Evolutionary conservation across 2,888 invertebrate species (phyloP).

Genomic region (Xanthorhoe spadicearia): DNA sequence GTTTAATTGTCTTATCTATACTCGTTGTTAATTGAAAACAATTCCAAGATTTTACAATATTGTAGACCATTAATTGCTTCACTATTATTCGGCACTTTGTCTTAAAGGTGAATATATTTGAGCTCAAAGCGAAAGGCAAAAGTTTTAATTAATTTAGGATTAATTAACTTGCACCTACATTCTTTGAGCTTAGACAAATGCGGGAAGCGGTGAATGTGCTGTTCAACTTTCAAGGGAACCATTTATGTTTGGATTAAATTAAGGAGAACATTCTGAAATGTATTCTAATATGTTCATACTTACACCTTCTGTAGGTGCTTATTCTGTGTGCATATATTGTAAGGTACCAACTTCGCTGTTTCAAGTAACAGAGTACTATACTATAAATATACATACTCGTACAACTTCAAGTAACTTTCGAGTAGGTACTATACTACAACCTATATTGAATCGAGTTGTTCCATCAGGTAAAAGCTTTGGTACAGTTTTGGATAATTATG

Average conservation of each 20-base stretch:
- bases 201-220: conserved; percentile 33
- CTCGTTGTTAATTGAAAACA: too few relatives aligned
- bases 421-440: conserved; percentile 6
- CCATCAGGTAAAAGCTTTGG: conserved; percentile 27
- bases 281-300: not conserved
- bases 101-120: not conserved
- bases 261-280: not conserved
- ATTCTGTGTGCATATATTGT: too few relatives aligned
- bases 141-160: conserved; percentile 58
- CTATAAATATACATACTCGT: too few relatives aligned
- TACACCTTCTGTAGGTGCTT: too few relatives aligned
- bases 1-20: too few relatives aligned
- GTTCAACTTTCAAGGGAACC: not conserved
- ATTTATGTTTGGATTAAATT: conserved; percentile 10
- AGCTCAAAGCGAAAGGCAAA: conserved; percentile 19
- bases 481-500: conserved; percentile 26
- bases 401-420: conserved; percentile 11
- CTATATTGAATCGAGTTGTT: conserved; percentile 29
- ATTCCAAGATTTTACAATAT: not conserved
- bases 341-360: not conserved
- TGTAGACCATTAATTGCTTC: not conserved
- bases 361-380: conserved; percentile 3
- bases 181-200: conserved; percentile 48
- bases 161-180: conserved; percentile 49
- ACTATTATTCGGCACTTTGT: not conserved